Percentiles rank a stretch among this genome's conserved stretches.
phyloP scores from a whole-genome alignment of 2,888 invertebrate genomes.

The Acrobasis repandana region DNA sequence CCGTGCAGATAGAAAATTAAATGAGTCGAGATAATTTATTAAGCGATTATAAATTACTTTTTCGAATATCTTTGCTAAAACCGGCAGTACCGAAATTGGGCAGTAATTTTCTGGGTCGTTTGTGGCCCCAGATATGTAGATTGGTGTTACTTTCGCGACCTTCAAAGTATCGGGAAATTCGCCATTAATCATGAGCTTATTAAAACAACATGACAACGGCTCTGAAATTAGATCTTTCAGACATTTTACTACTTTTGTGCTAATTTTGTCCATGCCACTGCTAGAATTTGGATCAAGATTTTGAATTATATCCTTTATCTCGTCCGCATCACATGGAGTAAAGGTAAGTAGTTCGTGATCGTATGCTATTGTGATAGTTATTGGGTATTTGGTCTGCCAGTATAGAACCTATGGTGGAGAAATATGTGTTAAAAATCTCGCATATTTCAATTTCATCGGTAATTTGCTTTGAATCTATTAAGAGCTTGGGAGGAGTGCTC shows the following conservation, averaged over 20 bases:
- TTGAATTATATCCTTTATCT: no score
- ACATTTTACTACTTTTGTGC: neutral
- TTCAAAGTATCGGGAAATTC: neutral
- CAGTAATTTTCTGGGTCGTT: neutral
- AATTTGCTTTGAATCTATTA: neutral
- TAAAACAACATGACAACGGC: neutral
- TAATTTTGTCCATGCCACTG: no score
- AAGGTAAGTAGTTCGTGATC: no score
- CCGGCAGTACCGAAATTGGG: no score
- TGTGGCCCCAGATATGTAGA: neutral
- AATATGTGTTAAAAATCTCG: neutral
- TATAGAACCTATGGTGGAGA: neutral
- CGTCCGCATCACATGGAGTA: no score
- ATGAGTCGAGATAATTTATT: no score
- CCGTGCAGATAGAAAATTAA: no score
- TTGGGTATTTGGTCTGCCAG: neutral
- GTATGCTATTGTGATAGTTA: neutral
- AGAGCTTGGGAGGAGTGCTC: neutral
- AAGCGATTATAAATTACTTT: slow-evolving; percentile 9
- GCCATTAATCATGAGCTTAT: neutral
- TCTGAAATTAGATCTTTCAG: neutral
- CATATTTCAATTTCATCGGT: neutral
- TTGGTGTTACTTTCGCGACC: neutral
- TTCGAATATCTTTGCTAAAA: no score
- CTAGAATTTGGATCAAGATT: no score